A percentile compares a stretch with the other conserved stretches of the same genome.
These are phyloP conservation scores for Centroberyx gerrardi DNA, from an alignment of 2,797 vertebrate genomes.

Conservation along the genomic window DNA sequence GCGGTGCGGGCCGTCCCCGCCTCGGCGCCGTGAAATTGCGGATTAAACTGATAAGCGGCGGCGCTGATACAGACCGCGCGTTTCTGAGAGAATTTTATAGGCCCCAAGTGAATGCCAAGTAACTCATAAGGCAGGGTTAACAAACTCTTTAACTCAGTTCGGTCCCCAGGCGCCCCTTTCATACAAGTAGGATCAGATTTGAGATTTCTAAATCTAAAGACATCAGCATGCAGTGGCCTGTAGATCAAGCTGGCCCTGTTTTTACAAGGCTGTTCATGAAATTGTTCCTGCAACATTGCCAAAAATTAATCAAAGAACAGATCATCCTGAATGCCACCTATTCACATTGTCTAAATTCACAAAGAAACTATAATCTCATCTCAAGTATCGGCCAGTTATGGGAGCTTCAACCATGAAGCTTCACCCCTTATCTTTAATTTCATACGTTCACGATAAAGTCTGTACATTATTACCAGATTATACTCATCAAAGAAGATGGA, in stretches of 20 bases:
- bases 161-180: conserved; percentile 64
- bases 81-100: conserved; percentile 66
- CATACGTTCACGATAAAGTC: conserved; percentile 29
- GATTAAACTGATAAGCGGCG: conserved; percentile 77
- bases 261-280: conserved; percentile 65
- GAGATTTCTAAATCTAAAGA: conserved; percentile 35
- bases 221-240: conserved; percentile 57
- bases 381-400: conserved; percentile 3
- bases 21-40: conserved; percentile 80
- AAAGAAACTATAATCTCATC: conserved; percentile 22
- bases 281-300: conserved; percentile 51
- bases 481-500: conserved; percentile 27
- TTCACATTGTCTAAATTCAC: conserved; percentile 20
- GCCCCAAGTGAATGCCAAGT: conserved; percentile 56
- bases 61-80: conserved; percentile 75
- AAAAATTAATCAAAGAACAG: conserved; percentile 46
- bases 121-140: conserved; percentile 67
- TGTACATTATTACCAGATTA: conserved; percentile 30
- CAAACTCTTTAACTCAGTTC: conserved; percentile 45
- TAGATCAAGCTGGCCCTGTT: conserved; percentile 31
- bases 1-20: conserved; percentile 56
- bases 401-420: conserved; percentile 10
- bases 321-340: conserved; percentile 19
- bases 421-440: conserved; percentile 49
- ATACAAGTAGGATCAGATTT: conserved; percentile 47